These are phyloP conservation scores for Pantelozetes paolii DNA, from an alignment of 2,888 invertebrate species.

Conservation along the genomic window DNA sequence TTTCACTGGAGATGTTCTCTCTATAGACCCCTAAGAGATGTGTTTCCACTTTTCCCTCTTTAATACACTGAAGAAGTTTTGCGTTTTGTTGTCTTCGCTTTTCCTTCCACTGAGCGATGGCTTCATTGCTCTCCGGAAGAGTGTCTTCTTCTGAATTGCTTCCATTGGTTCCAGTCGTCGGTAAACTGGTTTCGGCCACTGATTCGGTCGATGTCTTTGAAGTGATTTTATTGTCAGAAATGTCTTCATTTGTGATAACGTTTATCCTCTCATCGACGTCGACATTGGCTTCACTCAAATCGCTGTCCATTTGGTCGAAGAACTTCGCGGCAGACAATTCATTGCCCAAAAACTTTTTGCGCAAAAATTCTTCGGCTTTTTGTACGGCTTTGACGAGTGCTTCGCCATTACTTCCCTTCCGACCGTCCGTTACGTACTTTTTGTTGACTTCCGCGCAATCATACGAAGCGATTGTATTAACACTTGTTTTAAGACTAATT, in stretches of 20 bases:
- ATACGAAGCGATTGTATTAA: conserved; percentile 26
- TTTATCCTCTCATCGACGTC: conserved; percentile 11
- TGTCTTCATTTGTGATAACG: background rate
- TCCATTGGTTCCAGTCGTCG: background rate
- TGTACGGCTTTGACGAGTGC: conserved; percentile 42
- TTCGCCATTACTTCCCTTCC: conserved; percentile 36
- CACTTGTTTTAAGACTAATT: conserved; percentile 33
- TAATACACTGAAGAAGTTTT: conserved; percentile 41
- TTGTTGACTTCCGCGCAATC: conserved; percentile 41
- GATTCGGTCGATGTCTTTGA: background rate
- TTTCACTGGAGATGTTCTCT: conserved; percentile 38
- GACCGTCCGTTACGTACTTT: conserved; percentile 36
- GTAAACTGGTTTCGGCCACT: background rate
- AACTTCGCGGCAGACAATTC: conserved; percentile 39
- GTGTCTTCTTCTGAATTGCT: background rate
- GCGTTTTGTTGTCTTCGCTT: conserved; percentile 40
- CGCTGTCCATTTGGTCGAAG: conserved; percentile 36
- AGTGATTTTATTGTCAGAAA: conserved; percentile 2
- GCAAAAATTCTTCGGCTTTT: conserved; percentile 42
- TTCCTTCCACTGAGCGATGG: conserved; percentile 38
- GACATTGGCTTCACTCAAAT: conserved; percentile 26
- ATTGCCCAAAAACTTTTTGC: conserved; percentile 41
- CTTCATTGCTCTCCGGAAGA: conserved; percentile 3
- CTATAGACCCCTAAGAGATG: conserved; percentile 42
- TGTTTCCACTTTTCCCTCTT: conserved; percentile 42